These are phyloP conservation scores for Magallana angulata DNA, from an alignment of 1,140 invertebrate genomes.

Conservation along the genomic window DNA sequence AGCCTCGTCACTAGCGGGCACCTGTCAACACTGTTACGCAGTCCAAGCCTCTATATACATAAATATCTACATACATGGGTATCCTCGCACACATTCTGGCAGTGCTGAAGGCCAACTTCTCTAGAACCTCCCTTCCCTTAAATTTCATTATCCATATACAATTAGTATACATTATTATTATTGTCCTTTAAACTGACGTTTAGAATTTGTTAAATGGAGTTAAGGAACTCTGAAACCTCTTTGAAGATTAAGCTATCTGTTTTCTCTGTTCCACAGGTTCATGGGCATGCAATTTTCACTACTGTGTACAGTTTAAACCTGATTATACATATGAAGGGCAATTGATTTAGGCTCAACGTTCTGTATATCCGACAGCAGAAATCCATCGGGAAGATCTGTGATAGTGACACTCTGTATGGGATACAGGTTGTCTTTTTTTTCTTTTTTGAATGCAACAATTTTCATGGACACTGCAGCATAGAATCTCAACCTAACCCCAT, in stretches of 20 bases:
- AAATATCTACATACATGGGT: constrained; percentile 20
- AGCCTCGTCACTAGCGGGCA: constrained; percentile 35
- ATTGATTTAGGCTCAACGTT: not conserved
- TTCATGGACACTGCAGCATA: constrained; percentile 31
- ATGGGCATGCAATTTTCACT: not conserved
- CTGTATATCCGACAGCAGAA: not conserved
- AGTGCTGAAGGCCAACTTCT: not conserved
- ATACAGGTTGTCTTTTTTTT: not conserved
- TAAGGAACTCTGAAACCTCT: too few species aligned
- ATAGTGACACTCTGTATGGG: not conserved
- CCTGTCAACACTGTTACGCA: constrained; percentile 39
- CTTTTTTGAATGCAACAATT: not conserved
- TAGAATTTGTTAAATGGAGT: not conserved
- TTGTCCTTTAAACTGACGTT: not conserved
- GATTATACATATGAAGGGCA: constrained; percentile 19
- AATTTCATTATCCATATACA: constrained; percentile 1
- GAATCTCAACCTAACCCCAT: constrained; percentile 22
- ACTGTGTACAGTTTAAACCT: not conserved
- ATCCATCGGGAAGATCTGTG: not conserved
- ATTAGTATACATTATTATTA: not conserved
- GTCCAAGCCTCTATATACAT: constrained; percentile 17
- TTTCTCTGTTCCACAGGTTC: not conserved
- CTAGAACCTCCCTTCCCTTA: not conserved
- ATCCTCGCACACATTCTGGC: not conserved
- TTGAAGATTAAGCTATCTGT: too few species aligned